phyloP scores from a whole-genome alignment of 2,888 invertebrate genomes.

The Teleogryllus oceanicus region DNA sequence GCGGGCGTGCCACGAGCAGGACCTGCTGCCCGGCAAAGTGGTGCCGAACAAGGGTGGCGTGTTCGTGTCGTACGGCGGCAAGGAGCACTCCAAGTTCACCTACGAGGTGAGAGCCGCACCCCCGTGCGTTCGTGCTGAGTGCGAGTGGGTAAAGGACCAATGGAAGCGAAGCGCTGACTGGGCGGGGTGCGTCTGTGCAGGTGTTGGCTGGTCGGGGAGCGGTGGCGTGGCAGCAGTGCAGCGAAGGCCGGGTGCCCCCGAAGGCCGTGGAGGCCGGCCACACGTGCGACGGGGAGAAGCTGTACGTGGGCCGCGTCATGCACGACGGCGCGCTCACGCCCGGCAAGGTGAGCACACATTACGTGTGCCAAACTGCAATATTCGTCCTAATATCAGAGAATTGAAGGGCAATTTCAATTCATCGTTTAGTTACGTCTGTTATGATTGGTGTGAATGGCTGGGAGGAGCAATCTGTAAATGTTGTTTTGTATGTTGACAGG shows the following conservation, averaged over 20 bases:
- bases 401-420: too few species aligned
- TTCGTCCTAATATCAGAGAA: too few species aligned
- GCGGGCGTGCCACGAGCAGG: constrained; percentile 48
- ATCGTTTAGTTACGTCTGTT: too few species aligned
- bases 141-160: too few species aligned
- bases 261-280: neutral
- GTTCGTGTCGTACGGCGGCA: constrained; percentile 49
- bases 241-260: neutral
- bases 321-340: constrained; percentile 23
- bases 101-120: constrained; percentile 54
- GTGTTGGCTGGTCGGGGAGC: neutral
- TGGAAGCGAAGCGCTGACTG: too few species aligned
- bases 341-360: constrained; percentile 5
- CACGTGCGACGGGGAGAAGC: neutral
- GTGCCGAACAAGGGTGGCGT: constrained; percentile 40
- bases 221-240: neutral
- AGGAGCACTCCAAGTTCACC: constrained; percentile 60
- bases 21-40: constrained; percentile 44
- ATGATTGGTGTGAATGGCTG: too few species aligned
- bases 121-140: too few species aligned
- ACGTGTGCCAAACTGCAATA: too few species aligned
- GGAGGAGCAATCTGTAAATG: too few species aligned
- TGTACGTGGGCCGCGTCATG: constrained; percentile 20
- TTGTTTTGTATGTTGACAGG: constrained; percentile 25
- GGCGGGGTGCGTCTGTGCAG: neutral